Conservation (phyloP, 2,797 vertebrate genomes). For the Choloepus didactylus region DNA sequence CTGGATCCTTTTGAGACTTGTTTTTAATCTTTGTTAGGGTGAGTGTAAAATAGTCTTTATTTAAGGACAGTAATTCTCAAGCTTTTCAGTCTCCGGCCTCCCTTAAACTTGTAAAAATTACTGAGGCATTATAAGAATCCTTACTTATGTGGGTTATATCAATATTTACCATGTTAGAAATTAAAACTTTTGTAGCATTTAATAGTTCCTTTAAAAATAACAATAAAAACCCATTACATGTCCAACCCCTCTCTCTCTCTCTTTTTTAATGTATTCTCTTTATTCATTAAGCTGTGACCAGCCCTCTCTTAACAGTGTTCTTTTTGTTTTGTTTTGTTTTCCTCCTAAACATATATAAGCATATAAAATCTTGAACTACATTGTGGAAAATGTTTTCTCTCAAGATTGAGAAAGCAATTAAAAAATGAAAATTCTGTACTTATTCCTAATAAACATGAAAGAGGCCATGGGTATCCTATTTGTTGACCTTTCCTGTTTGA, state of each 20-base stretch:
- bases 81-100: not conserved
- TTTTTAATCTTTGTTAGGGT: conserved; percentile 5
- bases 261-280: too few relatives aligned
- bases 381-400: conserved; percentile 57
- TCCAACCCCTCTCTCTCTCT: not conserved
- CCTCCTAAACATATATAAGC: conserved; percentile 50
- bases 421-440: conserved; percentile 67
- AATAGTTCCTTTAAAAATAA: conserved; percentile 62
- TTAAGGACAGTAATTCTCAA: conserved; percentile 6
- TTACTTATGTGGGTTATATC: conserved; percentile 54
- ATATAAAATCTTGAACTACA: conserved; percentile 56
- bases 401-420: conserved; percentile 56
- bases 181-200: conserved; percentile 64
- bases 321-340: conserved; percentile 52
- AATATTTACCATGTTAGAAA: conserved; percentile 55
- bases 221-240: conserved; percentile 66
- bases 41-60: not conserved
- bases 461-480: not conserved
- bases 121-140: conserved; percentile 27
- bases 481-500: conserved; percentile 52
- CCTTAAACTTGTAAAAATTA: not conserved
- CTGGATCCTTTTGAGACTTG: not conserved
- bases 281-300: too few relatives aligned
- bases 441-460: conserved; percentile 44
- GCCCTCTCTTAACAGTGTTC: conserved; percentile 56